These are phyloP conservation scores for Drosophila atroscutellata DNA, from an alignment of 2,888 invertebrate species.

Conservation along the genomic window DNA sequence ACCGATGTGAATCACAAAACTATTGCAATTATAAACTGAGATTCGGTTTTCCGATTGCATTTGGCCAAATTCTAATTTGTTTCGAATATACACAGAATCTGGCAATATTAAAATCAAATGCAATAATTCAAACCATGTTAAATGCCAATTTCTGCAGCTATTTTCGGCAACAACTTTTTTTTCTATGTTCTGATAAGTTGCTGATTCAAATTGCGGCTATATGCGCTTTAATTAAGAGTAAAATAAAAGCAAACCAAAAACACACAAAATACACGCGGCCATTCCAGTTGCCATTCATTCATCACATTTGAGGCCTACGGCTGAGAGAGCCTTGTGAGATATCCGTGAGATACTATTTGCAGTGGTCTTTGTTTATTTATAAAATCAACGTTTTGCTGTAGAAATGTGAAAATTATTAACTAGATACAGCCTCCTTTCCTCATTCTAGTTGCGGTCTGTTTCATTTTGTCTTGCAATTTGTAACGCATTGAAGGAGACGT, in stretches of 20 bases:
- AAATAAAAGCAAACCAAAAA: conserved; percentile 7
- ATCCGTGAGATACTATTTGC: conserved; percentile 63
- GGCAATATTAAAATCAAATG: neutral
- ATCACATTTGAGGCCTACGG: conserved; percentile 44
- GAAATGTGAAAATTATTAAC: conserved; percentile 44
- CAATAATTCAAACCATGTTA: neutral
- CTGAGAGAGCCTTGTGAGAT: conserved; percentile 28
- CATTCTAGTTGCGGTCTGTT: neutral
- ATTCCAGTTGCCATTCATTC: conserved; percentile 79
- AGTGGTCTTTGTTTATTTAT: conserved; percentile 59
- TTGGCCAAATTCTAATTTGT: neutral
- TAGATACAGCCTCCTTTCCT: conserved; percentile 17
- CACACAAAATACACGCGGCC: conserved; percentile 6
- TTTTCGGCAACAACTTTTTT: neutral
- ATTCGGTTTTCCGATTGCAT: neutral
- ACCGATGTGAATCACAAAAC: conserved; percentile 12
- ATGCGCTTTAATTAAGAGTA: conserved; percentile 41
- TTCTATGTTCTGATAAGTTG: conserved; percentile 5
- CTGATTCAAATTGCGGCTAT: conserved; percentile 12
- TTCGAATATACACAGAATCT: neutral
- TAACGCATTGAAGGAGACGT: neutral
- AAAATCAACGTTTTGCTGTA: conserved; percentile 35
- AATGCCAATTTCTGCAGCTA: conserved; percentile 1
- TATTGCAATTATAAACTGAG: neutral
- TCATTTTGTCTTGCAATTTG: conserved; percentile 5